Base-by-base conservation (phyloP, 2,888 invertebrate genomes). In the Octonoba sinensis region DNA sequence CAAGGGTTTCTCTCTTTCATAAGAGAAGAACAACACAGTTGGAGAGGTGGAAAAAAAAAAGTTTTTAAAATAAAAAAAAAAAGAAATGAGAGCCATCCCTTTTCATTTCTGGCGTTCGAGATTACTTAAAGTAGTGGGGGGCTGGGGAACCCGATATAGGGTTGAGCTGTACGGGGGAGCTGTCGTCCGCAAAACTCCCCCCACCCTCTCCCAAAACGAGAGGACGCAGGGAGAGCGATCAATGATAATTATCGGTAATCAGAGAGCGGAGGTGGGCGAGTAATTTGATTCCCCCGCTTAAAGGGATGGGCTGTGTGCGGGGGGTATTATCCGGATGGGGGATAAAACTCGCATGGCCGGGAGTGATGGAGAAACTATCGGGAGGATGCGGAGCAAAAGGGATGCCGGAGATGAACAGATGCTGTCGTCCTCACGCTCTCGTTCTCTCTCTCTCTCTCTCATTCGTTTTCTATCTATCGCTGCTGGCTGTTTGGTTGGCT, bases 181-280 rank as follows among this genome's bases (percentile, higher is more conserved):
- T 65, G 65, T 65, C 65, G 49, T 24, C 65, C 65, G 49, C 65
- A 54, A n/a, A 20, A 18, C 54, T 54, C 54, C 47, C 20, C 49
- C 65, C 46, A 46, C 18, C 70, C 70, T 46, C 69, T 36, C 20
- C 36, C 24, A 16, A 24, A 60, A 67, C 54, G 51, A 65, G 75
- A 56, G 70, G 20, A 27, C 18, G 62, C 27, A 27, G 46, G 65
- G 65, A 64, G 66, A 66, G 22, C 82, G 82, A 82, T 82, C 82
- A 82, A 82, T 82, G 82, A 82, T 82, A 74, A 82, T 82, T 82
- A 82, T 82, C 71, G 82, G 82, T 82, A 82, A 82, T 82, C 82
- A 82, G 82, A 75, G 82, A 71, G 75, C 67, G 73, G 73, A 79
- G 79, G 74, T 71, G 73, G 79, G 67, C 65, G 62, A 71, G 82